A percentile compares a stretch with the other conserved stretches of the same genome.
Evolutionary conservation across 2,797 vertebrate genomes (phyloP).

Genomic region (Amblyopsis hoosieri): DNA sequence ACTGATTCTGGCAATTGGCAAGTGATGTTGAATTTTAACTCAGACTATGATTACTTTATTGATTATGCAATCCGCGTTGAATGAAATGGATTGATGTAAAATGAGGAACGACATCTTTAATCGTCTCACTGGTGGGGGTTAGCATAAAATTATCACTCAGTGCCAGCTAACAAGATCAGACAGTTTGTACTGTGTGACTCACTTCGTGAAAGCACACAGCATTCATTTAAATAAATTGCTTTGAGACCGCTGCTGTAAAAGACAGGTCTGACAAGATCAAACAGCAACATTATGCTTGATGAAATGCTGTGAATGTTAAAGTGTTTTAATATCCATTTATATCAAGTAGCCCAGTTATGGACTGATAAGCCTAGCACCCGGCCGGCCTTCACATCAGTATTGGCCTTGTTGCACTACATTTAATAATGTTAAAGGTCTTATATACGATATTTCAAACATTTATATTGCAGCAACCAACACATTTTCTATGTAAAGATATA

Average conservation of each 20-base stretch:
- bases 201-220: background rate
- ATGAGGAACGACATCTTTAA: background rate
- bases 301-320: background rate
- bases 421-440: too few species aligned
- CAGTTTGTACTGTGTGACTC: background rate
- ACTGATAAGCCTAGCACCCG: too few species aligned
- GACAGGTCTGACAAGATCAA: background rate
- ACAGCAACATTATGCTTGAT: background rate
- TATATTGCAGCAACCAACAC: too few species aligned
- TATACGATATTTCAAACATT: too few species aligned
- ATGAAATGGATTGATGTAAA: background rate
- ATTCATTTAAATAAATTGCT: background rate
- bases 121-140: background rate
- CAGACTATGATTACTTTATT: too few species aligned
- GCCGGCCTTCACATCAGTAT: too few species aligned
- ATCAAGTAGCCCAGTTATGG: background rate
- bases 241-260: background rate
- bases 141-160: too few species aligned
- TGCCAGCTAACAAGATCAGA: background rate
- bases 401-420: too few species aligned
- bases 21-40: too few species aligned
- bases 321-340: background rate
- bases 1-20: too few species aligned
- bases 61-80: too few species aligned
- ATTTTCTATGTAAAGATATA: too few species aligned